Conservation (phyloP, 1,140 invertebrate genomes). For the Drosophila oshimai region DNA sequence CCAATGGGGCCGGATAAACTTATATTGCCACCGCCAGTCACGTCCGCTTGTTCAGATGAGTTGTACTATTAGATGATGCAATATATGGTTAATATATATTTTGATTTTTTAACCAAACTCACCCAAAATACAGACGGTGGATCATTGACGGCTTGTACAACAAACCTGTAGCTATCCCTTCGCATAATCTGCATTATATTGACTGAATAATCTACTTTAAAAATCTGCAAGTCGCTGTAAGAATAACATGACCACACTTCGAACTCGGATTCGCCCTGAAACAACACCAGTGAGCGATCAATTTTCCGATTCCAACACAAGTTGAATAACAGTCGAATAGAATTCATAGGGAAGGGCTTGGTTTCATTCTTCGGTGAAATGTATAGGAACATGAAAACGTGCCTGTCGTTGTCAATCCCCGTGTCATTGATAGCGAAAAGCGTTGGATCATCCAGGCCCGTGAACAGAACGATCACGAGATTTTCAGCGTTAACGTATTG, state of each 20-base stretch:
- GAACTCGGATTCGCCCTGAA: neutral
- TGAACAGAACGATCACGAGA: neutral
- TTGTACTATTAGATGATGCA: slow-evolving; percentile 14
- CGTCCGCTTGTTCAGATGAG: neutral
- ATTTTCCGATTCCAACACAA: neutral
- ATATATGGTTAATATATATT: too few species aligned
- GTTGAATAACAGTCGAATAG: neutral
- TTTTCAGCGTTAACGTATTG: neutral
- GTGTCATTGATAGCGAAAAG: neutral
- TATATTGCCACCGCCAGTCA: neutral
- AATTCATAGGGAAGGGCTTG: neutral
- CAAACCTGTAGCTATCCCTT: neutral
- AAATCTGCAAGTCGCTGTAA: too few species aligned
- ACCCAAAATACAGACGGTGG: slow-evolving; percentile 11
- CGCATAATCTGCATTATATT: too few species aligned
- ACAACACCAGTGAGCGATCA: neutral
- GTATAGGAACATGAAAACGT: neutral
- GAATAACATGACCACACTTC: neutral
- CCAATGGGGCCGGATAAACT: slow-evolving; percentile 7
- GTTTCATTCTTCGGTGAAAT: neutral
- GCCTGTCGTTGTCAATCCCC: neutral
- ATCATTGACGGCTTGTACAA: neutral
- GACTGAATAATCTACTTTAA: accelerated
- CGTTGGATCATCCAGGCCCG: neutral
- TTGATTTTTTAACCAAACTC: too few species aligned